Conservation (phyloP, 2,113 vertebrate genomes). For the Paratilapia polleni region DNA sequence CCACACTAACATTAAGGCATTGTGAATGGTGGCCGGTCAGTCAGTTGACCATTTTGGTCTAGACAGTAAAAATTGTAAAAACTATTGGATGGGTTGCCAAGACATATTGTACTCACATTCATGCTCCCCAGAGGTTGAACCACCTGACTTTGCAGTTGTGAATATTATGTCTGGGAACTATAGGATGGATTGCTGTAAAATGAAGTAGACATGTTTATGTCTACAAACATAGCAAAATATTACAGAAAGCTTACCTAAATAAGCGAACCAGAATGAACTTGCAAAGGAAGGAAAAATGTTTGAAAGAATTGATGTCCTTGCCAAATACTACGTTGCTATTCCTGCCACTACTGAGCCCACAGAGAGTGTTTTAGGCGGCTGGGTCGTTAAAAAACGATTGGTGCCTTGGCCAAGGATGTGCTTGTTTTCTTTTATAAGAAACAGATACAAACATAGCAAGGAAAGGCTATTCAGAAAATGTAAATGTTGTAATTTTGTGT, state of each 20-base stretch:
- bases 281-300: conserved; percentile 17
- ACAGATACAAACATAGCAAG: background rate
- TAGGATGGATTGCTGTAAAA: background rate
- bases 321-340: conserved; percentile 32
- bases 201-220: background rate
- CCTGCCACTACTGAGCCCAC: conserved; percentile 8
- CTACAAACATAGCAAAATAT: background rate
- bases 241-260: background rate
- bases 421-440: conserved; percentile 32
- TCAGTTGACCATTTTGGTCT: background rate
- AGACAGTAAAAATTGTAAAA: background rate
- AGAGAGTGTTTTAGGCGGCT: conserved; percentile 25
- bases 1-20: background rate
- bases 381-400: conserved; percentile 28
- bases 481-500: background rate
- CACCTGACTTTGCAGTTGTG: background rate
- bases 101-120: background rate
- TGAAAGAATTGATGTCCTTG: conserved; percentile 28
- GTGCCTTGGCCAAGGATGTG: conserved; percentile 17
- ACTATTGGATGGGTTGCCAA: background rate
- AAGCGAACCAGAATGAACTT: background rate
- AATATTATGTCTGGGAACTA: background rate
- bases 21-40: background rate
- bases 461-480: background rate
- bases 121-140: background rate